Conservation (phyloP, 2,888 invertebrate genomes). For the Lithophane socia region DNA sequence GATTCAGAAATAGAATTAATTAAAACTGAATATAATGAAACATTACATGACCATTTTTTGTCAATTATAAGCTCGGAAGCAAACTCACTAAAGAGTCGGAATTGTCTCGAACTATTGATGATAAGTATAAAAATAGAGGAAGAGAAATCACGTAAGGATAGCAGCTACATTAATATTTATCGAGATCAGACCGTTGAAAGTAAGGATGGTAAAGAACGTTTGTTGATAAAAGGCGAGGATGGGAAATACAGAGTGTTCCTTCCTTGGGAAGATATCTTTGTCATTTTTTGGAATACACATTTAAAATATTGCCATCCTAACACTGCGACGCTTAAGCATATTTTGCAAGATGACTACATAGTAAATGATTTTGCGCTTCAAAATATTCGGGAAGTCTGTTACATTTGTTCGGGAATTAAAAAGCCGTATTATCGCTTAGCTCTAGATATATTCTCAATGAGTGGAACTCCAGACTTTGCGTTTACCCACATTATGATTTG, state of each 20-base stretch:
- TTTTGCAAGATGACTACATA: slow-evolving; percentile 23
- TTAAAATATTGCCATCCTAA: slow-evolving; percentile 23
- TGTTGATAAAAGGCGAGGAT: slow-evolving; percentile 1
- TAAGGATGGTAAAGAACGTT: not conserved
- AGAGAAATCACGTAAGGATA: not conserved
- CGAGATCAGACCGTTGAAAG: not conserved
- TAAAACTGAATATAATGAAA: slow-evolving; percentile 28
- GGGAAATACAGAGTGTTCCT: slow-evolving; percentile 12
- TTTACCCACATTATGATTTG: slow-evolving; percentile 44
- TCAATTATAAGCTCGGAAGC: not conserved
- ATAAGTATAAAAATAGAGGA: slow-evolving; percentile 8
- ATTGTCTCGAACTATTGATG: slow-evolving; percentile 13
- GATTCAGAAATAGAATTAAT: slow-evolving; percentile 20
- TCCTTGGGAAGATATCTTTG: slow-evolving; percentile 45
- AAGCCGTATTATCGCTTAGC: slow-evolving; percentile 32
- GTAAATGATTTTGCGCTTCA: slow-evolving; percentile 25
- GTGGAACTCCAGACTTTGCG: not conserved
- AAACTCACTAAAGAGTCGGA: slow-evolving; percentile 2
- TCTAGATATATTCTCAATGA: slow-evolving; percentile 25
- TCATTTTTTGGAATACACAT: slow-evolving; percentile 45
- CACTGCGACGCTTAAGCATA: not conserved
- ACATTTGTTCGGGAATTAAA: slow-evolving; percentile 12
- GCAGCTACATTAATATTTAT: not conserved
- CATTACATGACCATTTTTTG: slow-evolving; percentile 21
- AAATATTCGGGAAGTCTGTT: slow-evolving; percentile 26